Evolutionary conservation across 2,797 vertebrate species (phyloP).

Genomic region (Tamandua tetradactyla): DNA sequence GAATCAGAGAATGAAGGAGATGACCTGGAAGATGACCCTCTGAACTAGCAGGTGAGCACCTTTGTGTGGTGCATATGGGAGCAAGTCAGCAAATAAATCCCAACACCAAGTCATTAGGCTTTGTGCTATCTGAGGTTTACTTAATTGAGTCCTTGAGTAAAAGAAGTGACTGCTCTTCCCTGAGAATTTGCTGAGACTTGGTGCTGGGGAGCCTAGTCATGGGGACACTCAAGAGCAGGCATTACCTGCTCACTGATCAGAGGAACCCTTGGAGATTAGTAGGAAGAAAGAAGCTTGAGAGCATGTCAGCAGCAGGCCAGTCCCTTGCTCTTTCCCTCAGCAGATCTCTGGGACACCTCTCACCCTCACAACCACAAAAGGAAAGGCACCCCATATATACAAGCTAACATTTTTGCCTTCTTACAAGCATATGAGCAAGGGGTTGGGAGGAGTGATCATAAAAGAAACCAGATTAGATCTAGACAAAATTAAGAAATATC

Average conservation of each 20-base stretch:
- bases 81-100: background rate
- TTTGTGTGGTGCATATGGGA: background rate
- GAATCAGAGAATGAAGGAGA: background rate
- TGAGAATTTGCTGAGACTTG: background rate
- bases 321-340: background rate
- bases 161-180: background rate
- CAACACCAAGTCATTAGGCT: background rate
- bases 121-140: background rate
- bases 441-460: background rate
- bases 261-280: background rate
- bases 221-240: background rate
- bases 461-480: background rate
- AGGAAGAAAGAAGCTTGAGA: background rate
- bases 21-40: background rate
- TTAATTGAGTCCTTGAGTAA: background rate
- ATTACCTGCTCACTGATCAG: background rate
- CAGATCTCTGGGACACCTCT: background rate
- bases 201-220: background rate
- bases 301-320: too few species aligned
- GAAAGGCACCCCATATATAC: background rate
- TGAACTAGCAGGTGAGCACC: background rate
- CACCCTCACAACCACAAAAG: background rate
- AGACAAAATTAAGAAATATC: background rate
- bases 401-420: background rate
- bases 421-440: background rate